Evolutionary conservation across 2,113 vertebrate genomes (phyloP).

Genomic region (Grallaria varia): DNA sequence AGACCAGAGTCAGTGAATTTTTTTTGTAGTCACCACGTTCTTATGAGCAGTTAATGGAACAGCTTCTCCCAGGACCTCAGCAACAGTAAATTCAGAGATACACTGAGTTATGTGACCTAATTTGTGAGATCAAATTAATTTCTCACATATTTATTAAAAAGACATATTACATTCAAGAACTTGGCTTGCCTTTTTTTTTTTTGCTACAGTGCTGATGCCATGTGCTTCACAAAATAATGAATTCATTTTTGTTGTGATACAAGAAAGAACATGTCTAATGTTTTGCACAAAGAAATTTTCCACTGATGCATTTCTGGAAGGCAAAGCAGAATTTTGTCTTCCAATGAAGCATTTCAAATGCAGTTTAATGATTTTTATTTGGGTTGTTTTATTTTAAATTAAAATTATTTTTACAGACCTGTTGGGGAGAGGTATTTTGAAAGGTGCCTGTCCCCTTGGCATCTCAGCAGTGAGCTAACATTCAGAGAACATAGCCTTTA

Average conservation of each 20-base stretch:
- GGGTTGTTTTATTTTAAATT: slow-evolving; percentile 55
- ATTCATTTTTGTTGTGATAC: slow-evolving; percentile 55
- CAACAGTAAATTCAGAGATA: not conserved
- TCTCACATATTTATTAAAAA: not conserved
- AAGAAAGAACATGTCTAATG: slow-evolving; percentile 69
- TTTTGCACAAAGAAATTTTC: slow-evolving; percentile 60
- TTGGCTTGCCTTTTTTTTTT: not conserved
- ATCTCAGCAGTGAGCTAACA: not conserved
- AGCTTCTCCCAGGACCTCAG: not conserved
- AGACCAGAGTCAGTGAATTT: not conserved
- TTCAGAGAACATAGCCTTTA: slow-evolving; percentile 53
- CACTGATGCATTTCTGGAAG: slow-evolving; percentile 61
- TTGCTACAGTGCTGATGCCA: not conserved
- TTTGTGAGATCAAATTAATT: not conserved
- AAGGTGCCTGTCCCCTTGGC: slow-evolving; percentile 31
- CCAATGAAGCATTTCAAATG: slow-evolving; percentile 65
- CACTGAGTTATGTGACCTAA: not conserved
- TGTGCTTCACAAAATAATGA: slow-evolving; percentile 54
- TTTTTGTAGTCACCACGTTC: not conserved
- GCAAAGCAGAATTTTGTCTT: slow-evolving; percentile 38
- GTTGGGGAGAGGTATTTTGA: slow-evolving; percentile 23
- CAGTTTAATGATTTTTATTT: slow-evolving; percentile 62
- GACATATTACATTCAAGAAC: not conserved
- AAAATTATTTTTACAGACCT: slow-evolving; percentile 20
- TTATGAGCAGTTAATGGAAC: not conserved